Evolutionary conservation across 2,797 vertebrate species (phyloP), one percentile per base, ranked within the genome.

Genomic region (Enteromius argenteus): DNA sequence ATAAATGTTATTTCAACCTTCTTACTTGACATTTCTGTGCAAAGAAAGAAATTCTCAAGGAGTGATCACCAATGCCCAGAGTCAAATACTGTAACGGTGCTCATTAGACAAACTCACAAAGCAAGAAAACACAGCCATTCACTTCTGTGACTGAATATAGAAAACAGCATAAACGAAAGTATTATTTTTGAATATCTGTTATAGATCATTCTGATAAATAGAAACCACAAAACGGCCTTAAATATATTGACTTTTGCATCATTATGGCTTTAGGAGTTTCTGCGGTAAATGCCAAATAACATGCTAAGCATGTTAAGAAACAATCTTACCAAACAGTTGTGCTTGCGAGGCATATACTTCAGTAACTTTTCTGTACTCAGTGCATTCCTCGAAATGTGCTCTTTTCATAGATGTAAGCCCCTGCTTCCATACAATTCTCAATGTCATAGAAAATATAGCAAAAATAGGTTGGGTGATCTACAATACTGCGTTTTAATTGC

Each of bases 191-290:
- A 74, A 51, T 27, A 39, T 62, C 13, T 14, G n/a, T 60, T 35
- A 23, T 46, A 78, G 32, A 83, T 66, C 3, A 84, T 53, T 84
- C 27, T 23, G 73, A 89, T 76, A 88, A 75, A 81, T 88, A 90
- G 89, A 86, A 91, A 88, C 90, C 90, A 93, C 92, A 93, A 90
- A 90, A 73, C 81, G 79, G 89, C 85, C 49, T 82, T 81, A 83
- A 83, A 79, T 86, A 73, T 79, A 81, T 68, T 87, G 79, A 44
- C 37, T 84, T 78, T 10, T 69, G 88, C 89, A 89, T 85, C 79
- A 87, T 27, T 80, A 94, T 95, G 94, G 94, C 94, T 95, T 94
- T 89, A 89, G 86, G 88, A 90, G 85, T 49, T 42, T 91, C 89
- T 91, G 90, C 89, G 87, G 86, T 90, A 89, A 79, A 80, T 89